These are phyloP conservation scores for Amniataba percoides DNA, from an alignment of 2,797 vertebrate genomes.

Conservation along the genomic window DNA sequence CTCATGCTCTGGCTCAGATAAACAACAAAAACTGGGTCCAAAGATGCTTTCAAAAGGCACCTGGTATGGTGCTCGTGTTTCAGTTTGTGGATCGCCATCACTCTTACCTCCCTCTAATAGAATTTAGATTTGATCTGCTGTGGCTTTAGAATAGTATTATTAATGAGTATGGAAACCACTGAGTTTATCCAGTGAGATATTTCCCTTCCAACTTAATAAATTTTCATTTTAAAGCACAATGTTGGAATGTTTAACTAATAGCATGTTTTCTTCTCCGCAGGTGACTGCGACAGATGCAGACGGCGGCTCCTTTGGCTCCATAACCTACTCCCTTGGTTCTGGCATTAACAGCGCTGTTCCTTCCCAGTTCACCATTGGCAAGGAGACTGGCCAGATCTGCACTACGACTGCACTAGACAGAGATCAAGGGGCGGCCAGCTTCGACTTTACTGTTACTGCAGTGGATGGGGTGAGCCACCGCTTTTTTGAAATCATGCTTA, in stretches of 20 bases:
- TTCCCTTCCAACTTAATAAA: slow-evolving; percentile 34
- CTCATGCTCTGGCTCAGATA: slow-evolving; percentile 66
- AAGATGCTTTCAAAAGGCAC: slow-evolving; percentile 77
- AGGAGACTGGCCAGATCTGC: slow-evolving; percentile 93
- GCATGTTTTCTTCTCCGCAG: slow-evolving; percentile 77
- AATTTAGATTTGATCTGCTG: slow-evolving; percentile 55
- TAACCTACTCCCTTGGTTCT: slow-evolving; percentile 93
- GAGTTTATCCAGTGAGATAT: slow-evolving; percentile 37
- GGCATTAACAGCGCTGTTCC: slow-evolving; percentile 85
- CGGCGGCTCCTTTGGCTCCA: slow-evolving; percentile 89
- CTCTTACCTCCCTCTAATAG: slow-evolving; percentile 46
- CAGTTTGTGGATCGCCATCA: slow-evolving; percentile 41
- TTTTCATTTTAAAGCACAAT: slow-evolving; percentile 22
- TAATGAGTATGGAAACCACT: slow-evolving; percentile 51
- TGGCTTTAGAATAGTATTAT: slow-evolving; percentile 34
- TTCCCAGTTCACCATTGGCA: slow-evolving; percentile 90
- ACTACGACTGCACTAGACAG: slow-evolving; percentile 89
- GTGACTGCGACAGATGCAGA: slow-evolving; percentile 95
- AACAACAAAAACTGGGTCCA: slow-evolving; percentile 71
- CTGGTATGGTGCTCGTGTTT: slow-evolving; percentile 70
- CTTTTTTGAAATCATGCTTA: slow-evolving; percentile 66
- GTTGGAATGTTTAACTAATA: slow-evolving; percentile 48
- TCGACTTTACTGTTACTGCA: slow-evolving; percentile 94
- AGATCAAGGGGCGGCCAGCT: slow-evolving; percentile 90
- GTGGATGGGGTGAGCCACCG: slow-evolving; percentile 92